These are phyloP conservation scores for Listronotus bonariensis DNA, from an alignment of 1,140 invertebrate species.

Conservation along the genomic window DNA sequence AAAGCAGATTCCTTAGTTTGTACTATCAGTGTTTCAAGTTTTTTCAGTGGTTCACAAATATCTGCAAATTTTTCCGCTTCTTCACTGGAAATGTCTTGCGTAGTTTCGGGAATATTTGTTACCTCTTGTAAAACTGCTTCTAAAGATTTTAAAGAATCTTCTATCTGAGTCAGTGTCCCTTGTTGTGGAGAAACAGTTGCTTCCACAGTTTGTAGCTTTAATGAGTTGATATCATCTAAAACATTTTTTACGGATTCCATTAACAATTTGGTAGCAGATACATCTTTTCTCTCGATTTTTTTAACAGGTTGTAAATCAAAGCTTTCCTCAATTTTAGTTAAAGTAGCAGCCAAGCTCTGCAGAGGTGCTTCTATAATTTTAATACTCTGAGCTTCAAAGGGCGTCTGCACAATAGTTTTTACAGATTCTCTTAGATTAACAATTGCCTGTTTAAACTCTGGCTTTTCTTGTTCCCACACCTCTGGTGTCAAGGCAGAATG, in stretches of 20 bases:
- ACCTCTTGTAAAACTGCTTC: constrained; percentile 14
- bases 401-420: background rate
- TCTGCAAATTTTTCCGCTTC: constrained; percentile 6
- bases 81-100: constrained; percentile 10
- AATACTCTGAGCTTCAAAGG: background rate
- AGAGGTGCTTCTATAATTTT: background rate
- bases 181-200: constrained; percentile 4
- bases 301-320: no score
- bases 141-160: constrained; percentile 13
- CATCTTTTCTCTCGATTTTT: background rate
- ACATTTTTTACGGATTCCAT: constrained; percentile 8
- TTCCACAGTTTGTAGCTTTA: constrained; percentile 11
- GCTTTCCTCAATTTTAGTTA: background rate
- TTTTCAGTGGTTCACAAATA: constrained; percentile 20
- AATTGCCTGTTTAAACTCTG: constrained; percentile 7
- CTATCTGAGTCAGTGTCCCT: background rate
- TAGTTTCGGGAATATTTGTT: background rate
- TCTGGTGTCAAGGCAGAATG: constrained; percentile 22
- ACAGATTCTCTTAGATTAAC: constrained; percentile 5
- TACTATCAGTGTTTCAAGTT: constrained; percentile 19
- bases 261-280: background rate
- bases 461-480: background rate
- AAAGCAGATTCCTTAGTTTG: constrained; percentile 14
- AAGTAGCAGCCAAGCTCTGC: background rate
- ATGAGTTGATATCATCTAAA: background rate